Evolutionary conservation across 53 echinoderm and acorn worm species (phyloP).

Genomic region (Stichopus horrens): DNA sequence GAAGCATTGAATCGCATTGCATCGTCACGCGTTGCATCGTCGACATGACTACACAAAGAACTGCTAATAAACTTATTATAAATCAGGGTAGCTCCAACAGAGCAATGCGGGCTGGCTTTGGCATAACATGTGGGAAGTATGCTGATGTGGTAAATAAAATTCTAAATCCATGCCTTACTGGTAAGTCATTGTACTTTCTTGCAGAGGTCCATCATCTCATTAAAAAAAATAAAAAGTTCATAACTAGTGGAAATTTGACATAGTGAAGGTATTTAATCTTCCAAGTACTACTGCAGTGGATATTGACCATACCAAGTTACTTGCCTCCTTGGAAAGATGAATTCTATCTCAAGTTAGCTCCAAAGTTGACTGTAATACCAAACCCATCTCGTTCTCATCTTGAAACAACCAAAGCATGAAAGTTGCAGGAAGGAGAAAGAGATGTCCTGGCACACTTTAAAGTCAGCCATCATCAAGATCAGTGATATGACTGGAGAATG

Average conservation of each 20-base stretch:
- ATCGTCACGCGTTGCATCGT: no score
- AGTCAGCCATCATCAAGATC: background rate
- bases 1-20: no score
- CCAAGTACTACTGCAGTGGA: conserved; percentile 1
- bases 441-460: conserved; percentile 49
- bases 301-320: conserved; percentile 42
- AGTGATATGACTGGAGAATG: no score
- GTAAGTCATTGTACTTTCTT: background rate
- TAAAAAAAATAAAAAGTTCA: conserved; percentile 62
- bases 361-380: conserved; percentile 36
- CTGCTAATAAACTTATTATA: no score
- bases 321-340: conserved; percentile 51
- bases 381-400: conserved; percentile 23
- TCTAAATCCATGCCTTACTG: background rate
- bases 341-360: conserved; percentile 58
- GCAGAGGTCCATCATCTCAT: conserved; percentile 47
- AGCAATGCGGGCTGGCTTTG: no score
- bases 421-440: conserved; percentile 46
- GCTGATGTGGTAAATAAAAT: background rate
- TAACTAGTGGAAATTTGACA: background rate
- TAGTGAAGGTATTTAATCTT: background rate
- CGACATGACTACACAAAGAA: no score
- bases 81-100: no score
- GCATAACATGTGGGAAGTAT: no score
- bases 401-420: background rate